Percentiles rank a stretch among this genome's conserved stretches.
Conservation (phyloP, 2,888 invertebrate species). For the Parnassius glacialis region DNA sequence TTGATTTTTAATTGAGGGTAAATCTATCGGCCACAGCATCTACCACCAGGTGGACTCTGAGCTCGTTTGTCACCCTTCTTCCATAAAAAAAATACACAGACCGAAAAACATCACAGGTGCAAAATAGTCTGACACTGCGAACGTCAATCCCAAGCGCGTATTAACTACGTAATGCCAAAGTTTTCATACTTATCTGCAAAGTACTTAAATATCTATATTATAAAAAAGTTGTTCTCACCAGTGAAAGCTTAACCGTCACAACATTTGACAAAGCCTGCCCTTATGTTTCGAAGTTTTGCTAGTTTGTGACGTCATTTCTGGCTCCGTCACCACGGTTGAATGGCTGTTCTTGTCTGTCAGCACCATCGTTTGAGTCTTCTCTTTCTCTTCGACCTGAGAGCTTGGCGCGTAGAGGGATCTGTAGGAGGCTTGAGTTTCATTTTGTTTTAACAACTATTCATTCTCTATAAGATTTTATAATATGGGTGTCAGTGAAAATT, state of each 20-base stretch:
- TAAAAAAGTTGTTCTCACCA: slow-evolving; percentile 50
- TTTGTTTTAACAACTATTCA: slow-evolving; percentile 50
- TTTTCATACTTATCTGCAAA: no score
- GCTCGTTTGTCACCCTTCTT: no score
- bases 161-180: no score
- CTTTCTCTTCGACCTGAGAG: slow-evolving; percentile 57
- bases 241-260: slow-evolving; percentile 78
- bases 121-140: no score
- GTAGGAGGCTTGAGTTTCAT: slow-evolving; percentile 67
- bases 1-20: no score
- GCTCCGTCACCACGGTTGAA: slow-evolving; percentile 40
- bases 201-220: no score
- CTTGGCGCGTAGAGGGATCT: slow-evolving; percentile 76
- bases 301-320: slow-evolving; percentile 35
- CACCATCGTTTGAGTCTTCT: slow-evolving; percentile 45
- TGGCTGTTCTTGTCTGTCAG: slow-evolving; percentile 36
- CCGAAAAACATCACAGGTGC: no score
- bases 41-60: no score
- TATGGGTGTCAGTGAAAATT: no score
- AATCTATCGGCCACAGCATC: no score
- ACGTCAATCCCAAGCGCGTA: no score
- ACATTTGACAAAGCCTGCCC: slow-evolving; percentile 72
- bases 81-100: no score
- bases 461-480: not conserved
- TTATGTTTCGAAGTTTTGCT: slow-evolving; percentile 58